Evolutionary conservation across 2,797 vertebrate species (phyloP), one percentile per base, ranked within the genome.

Genomic region (Halcyon badia): DNA sequence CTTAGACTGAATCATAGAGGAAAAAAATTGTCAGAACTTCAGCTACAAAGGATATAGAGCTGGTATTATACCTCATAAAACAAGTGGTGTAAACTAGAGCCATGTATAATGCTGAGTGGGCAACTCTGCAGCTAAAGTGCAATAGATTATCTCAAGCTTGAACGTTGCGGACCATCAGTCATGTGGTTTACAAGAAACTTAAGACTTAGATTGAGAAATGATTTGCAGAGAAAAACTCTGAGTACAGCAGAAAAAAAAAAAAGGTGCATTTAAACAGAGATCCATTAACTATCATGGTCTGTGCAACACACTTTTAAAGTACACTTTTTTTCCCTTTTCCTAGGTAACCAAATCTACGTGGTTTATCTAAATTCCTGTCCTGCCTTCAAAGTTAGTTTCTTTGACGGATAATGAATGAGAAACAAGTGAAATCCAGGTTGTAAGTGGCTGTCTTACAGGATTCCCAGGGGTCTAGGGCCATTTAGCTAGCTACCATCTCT

Each of bases 151-250:
- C 75, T 87, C 2, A 11, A 66, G 75, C 87, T 87, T 1, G 1
- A 79, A 69, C 3, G 5, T 24, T 79, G 93, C 83, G 62, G 70
- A 81, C 90, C 90, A 92, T 96, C 91, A 88, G 72, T 95, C 94
- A 95, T 94, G 73, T 93, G 83, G 80, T 90, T 96, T 97, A 91
- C 85, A 92, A 91, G 94, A 97, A 95, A 65, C 81, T 83, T 78
- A 96, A 92, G 86, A 70, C 85, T 92, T 85, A 89, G 75, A 41
- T 58, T 11, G 87, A 94, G 78, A 89, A 93, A 90, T 66, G 19
- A 75, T 94, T 90, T 90, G 87, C 61, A 89, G 60, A 82, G 77
- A 90, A 68, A 95, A 85, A 62, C 42, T 79, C 42, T 73, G 75
- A 71, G 80, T 79, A 20, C 3, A 6, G 54, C 41, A 28, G 73